Evolutionary conservation across 2,888 invertebrate species (phyloP).

Genomic region (Ectobius pallidus): DNA sequence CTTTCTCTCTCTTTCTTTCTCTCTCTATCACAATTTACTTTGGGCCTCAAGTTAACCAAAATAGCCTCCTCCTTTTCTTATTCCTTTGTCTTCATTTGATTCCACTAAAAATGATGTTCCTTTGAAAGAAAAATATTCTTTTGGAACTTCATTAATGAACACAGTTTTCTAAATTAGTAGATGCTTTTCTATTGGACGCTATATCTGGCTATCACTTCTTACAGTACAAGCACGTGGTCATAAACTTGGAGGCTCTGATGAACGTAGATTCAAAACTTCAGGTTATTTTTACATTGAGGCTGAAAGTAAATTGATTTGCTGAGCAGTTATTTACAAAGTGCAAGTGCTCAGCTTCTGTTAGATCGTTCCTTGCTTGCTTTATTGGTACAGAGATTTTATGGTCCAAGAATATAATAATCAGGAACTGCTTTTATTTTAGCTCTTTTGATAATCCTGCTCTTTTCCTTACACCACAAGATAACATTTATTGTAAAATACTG

Average conservation of each 20-base stretch:
- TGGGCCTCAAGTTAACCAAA: constrained; percentile 12
- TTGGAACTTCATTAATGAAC: no score
- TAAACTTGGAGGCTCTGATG: no score
- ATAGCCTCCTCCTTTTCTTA: background rate
- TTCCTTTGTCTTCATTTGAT: background rate
- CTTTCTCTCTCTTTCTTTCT: background rate
- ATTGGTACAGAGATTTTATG: background rate
- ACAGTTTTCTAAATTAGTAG: no score
- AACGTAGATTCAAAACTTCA: no score
- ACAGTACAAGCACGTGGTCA: no score
- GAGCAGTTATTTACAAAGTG: constrained; percentile 5
- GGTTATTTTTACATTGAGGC: no score
- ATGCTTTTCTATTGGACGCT: no score
- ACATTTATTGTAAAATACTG: no score
- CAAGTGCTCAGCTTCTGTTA: constrained; percentile 15
- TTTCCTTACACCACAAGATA: no score
- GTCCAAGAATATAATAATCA: background rate
- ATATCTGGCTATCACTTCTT: no score
- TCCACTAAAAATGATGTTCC: background rate
- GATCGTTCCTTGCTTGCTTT: background rate
- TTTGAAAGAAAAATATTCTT: background rate
- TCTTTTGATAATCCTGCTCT: background rate
- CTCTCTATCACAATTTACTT: background rate
- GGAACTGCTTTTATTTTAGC: no score
- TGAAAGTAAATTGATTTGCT: background rate